Conservation (phyloP, 2,797 vertebrate species). For the Typhlichthys eigenmanni region DNA sequence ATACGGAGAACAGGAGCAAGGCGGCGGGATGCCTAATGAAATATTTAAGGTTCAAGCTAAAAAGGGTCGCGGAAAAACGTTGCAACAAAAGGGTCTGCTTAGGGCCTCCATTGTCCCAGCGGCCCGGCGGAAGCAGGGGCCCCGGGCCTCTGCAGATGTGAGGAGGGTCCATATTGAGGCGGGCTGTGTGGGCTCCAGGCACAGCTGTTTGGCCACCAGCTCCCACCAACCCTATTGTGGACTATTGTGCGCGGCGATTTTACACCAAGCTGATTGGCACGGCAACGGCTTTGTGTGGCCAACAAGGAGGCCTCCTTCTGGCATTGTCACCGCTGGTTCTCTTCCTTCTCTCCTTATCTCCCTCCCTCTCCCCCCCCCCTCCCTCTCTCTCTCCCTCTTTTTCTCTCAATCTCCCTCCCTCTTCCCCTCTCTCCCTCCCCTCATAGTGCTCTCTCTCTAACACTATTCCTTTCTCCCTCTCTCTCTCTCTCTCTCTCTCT, state of each 20-base stretch:
- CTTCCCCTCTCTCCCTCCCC: too few species aligned
- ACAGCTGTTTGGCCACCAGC: conserved; percentile 94
- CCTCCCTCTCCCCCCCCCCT: too few species aligned
- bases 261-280: conserved; percentile 85
- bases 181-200: conserved; percentile 85
- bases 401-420: too few species aligned
- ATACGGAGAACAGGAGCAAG: conserved; percentile 62
- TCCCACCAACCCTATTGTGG: conserved; percentile 86
- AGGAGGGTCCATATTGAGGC: conserved; percentile 88
- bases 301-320: conserved; percentile 54
- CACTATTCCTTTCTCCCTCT: conserved; percentile 34
- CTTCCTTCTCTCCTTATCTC: too few species aligned
- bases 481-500: too few species aligned
- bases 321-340: too few species aligned
- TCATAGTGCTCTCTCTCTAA: conserved; percentile 42
- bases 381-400: too few species aligned
- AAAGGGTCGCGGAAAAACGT: conserved; percentile 77
- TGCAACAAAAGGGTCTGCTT: conserved; percentile 81
- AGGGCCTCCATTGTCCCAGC: conserved; percentile 76
- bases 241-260: conserved; percentile 82
- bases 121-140: conserved; percentile 78
- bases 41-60: conserved; percentile 87
- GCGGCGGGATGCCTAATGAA: conserved; percentile 81
- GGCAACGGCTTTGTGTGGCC: conserved; percentile 82
- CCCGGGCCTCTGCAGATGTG: conserved; percentile 80